Base-by-base conservation (phyloP, 2,888 invertebrate species). In the Deilephila elpenor region DNA sequence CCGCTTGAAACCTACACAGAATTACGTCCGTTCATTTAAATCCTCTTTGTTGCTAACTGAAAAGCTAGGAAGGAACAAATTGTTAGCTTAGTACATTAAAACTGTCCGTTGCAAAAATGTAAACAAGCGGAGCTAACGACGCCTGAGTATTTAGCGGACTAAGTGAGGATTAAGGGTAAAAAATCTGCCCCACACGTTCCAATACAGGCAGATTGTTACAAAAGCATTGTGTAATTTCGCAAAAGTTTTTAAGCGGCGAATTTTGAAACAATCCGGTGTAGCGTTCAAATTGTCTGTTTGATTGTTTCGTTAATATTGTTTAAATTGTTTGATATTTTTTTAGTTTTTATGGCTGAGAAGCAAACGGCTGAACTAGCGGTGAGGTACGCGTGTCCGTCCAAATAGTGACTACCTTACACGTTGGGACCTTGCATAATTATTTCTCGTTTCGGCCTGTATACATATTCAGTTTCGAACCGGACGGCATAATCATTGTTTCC, bases 201-300 rank as follows among this genome's bases (percentile, higher is more conserved):
- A 64, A 64, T 64, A 44, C 11, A 44, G 64, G 19, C 34, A 32
- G 64, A 64, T 64, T 32, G 61, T 73, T 76, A 73, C 73, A 74
- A 75, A 80, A 76, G 71, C 76, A 77, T 71, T 70, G 62, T 73
- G 71, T 76, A 76, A 78, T 71, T 74, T 75, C 20, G n/a, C 11
- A 5, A 14, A 64, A 44, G 64, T 64, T 44, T 62, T 11, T n/a
- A 44, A 44, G 29, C 5, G 29, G 29, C 20, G 20, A 20, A 64
- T 64, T 44, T 37, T 14, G 44, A 44, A 64, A 29, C n/a, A 11
- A 44, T 20, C n/a, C 20, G 20, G n/a, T 32, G 64, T 20, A 20
- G 14, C 7, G 64, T 44, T 44, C 5, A 34, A 62, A 62, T 34
- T 62, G 61, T 62, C 19, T 19, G n/a, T 60, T 56, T n/a, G 56